These are phyloP conservation scores for Merops nubicus DNA, from an alignment of 2,113 vertebrate species.

Conservation along the genomic window DNA sequence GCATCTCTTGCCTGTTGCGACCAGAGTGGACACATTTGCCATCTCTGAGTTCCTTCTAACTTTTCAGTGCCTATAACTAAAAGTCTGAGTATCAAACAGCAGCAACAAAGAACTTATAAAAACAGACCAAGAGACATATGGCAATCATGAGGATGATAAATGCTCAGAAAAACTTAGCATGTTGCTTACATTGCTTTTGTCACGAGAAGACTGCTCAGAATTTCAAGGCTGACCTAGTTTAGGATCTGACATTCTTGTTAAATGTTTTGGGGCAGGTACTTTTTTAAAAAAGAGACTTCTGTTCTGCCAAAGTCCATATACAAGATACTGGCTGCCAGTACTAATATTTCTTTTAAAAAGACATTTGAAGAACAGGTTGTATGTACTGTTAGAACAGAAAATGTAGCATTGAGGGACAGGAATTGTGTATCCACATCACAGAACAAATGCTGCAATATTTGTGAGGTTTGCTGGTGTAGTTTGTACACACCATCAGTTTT, in stretches of 20 bases:
- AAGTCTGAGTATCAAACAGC: not conserved
- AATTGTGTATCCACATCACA: not conserved
- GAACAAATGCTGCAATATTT: not conserved
- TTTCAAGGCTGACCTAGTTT: slow-evolving; percentile 37
- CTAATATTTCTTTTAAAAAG: not conserved
- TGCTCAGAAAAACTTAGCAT: not conserved
- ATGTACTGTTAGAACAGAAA: not conserved
- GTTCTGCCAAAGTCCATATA: not conserved
- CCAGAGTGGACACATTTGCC: not conserved
- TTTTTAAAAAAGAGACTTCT: not conserved
- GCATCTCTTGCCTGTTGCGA: not conserved
- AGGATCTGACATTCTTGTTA: slow-evolving; percentile 1
- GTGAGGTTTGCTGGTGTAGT: not conserved
- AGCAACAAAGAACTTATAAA: not conserved
- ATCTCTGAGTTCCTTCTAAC: not conserved
- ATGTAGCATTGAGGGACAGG: not conserved
- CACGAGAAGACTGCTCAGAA: not conserved
- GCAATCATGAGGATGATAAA: not conserved
- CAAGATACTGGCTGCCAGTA: not conserved
- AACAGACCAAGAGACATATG: not conserved
- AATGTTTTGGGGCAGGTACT: not conserved
- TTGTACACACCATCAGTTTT: not conserved
- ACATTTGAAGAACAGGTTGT: not conserved
- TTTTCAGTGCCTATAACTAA: not conserved
- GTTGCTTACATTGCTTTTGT: not conserved